These are phyloP conservation scores for Drosophila borealis DNA, from an alignment of 2,888 invertebrate species.

Conservation along the genomic window DNA sequence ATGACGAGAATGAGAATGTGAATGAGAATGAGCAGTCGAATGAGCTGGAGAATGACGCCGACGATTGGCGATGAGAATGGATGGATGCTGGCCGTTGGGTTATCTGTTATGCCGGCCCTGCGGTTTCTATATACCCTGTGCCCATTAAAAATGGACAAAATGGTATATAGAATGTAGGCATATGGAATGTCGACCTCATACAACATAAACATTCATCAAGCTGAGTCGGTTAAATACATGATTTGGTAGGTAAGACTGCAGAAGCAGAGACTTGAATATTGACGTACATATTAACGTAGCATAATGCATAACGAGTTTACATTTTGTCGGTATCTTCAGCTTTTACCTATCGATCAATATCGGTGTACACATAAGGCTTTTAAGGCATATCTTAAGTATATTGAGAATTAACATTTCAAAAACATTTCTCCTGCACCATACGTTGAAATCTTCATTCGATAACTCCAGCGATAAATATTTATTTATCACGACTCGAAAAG, in stretches of 20 bases:
- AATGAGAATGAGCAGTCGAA: slow-evolving; percentile 12
- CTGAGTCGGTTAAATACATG: too few species aligned
- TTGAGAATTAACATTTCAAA: too few species aligned
- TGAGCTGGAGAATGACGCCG: slow-evolving; percentile 7
- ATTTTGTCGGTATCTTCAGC: not conserved
- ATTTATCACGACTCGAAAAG: not conserved
- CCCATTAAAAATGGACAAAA: not conserved
- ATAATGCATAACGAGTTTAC: not conserved
- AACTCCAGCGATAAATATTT: not conserved
- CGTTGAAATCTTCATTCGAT: too few species aligned
- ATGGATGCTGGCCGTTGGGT: slow-evolving; percentile 25
- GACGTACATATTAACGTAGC: not conserved
- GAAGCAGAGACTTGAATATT: not conserved
- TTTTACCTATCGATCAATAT: not conserved
- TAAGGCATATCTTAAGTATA: too few species aligned
- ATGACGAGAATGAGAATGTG: slow-evolving; percentile 33
- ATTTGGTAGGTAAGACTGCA: not conserved
- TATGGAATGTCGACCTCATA: too few species aligned
- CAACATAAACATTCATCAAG: too few species aligned
- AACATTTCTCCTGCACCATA: too few species aligned
- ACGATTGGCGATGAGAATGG: not conserved
- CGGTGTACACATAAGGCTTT: not conserved
- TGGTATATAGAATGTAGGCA: not conserved
- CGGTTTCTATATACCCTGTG: slow-evolving; percentile 7
- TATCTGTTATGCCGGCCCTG: slow-evolving; percentile 40